A percentile compares a stretch with the other conserved stretches of the same genome.
These are phyloP conservation scores for Protosalanx chinensis DNA, from an alignment of 2,797 vertebrate species.

Conservation along the genomic window DNA sequence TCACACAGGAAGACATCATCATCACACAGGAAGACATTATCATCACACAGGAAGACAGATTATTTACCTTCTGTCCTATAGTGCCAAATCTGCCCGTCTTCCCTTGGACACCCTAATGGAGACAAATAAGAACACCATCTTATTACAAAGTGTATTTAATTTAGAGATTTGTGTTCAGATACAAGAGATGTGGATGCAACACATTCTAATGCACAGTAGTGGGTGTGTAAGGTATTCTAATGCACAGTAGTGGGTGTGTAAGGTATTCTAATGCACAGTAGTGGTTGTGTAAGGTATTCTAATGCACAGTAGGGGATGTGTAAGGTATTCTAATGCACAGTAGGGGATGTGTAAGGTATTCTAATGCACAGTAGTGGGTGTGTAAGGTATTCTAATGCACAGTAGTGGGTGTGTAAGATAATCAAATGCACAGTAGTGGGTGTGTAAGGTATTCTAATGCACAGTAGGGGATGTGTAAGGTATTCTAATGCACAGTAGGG, in stretches of 20 bases:
- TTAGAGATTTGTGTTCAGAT: no score
- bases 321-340: neutral
- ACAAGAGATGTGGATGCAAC: neutral
- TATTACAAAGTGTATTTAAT: neutral
- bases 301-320: neutral
- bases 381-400: no score
- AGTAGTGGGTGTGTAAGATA: no score
- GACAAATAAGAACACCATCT: neutral
- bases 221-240: no score
- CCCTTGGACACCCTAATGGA: slow-evolving; percentile 71
- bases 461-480: no score
- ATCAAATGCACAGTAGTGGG: no score
- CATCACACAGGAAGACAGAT: neutral
- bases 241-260: neutral
- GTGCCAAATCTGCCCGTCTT: slow-evolving; percentile 63
- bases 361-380: neutral
- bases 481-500: no score
- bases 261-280: neutral
- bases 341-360: neutral
- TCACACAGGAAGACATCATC: no score
- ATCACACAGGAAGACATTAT: no score
- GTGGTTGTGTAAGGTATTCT: neutral
- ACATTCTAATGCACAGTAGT: neutral
- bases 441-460: no score
- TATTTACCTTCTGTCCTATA: slow-evolving; percentile 69